Conservation (phyloP, 2,888 invertebrate species). For the Abrostola triplasia region DNA sequence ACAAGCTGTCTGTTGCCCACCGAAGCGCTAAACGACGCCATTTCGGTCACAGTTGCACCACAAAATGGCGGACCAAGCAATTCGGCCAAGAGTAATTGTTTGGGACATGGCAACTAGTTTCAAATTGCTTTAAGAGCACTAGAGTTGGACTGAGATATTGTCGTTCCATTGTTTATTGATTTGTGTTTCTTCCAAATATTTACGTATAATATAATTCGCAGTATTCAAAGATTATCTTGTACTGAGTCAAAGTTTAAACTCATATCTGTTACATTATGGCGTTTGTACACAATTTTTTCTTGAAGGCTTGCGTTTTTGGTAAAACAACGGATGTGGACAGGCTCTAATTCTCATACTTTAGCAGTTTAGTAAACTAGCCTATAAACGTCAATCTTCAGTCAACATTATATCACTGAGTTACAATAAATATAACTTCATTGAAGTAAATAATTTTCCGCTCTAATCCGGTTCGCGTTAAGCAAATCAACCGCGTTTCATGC, state of each 20-base stretch:
- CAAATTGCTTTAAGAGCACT: constrained; percentile 37
- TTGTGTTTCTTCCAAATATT: no score
- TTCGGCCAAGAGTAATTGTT: constrained; percentile 55
- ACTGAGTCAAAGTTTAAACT: no score
- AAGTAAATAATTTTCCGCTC: constrained; percentile 33
- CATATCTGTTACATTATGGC: no score
- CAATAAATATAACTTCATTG: constrained; percentile 11
- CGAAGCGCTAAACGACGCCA: constrained; percentile 66
- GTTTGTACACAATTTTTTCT: no score
- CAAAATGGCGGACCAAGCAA: constrained; percentile 71
- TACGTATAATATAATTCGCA: no score
- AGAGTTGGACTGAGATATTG: constrained; percentile 20
- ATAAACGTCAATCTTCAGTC: background rate
- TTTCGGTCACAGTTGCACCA: constrained; percentile 67
- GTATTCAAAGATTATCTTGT: no score
- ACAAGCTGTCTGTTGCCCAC: constrained; percentile 30
- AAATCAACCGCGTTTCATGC: constrained; percentile 23
- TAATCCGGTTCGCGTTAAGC: constrained; percentile 34
- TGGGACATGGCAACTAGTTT: constrained; percentile 30
- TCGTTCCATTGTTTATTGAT: background rate
- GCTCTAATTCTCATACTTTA: background rate
- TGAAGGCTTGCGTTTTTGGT: no score
- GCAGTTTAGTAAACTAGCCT: background rate
- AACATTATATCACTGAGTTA: constrained; percentile 20
- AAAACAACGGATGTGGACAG: no score